A percentile compares a stretch with the other conserved stretches of the same genome.
Conservation (phyloP, 2,888 invertebrate species). For the Eudasyphora cyanicolor region DNA sequence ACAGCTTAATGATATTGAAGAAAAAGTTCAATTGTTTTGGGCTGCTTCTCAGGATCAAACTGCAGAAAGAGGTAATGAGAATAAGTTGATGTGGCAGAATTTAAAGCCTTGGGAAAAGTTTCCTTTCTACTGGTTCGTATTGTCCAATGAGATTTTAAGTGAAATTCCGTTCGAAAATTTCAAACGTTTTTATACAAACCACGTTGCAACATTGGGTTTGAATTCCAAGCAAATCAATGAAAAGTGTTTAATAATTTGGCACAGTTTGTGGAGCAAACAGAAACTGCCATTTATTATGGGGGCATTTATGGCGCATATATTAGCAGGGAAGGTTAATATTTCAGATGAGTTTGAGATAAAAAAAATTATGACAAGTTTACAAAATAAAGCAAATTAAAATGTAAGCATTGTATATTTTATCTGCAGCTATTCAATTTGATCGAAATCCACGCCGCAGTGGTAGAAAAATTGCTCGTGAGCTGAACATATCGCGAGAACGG, state of each 20-base stretch:
- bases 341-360: slow-evolving; percentile 69
- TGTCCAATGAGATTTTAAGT: slow-evolving; percentile 65
- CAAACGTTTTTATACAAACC: slow-evolving; percentile 48
- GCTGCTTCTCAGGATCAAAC: slow-evolving; percentile 18
- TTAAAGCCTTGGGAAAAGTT: slow-evolving; percentile 66
- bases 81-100: slow-evolving; percentile 59
- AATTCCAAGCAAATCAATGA: slow-evolving; percentile 7
- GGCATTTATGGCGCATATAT: slow-evolving; percentile 69
- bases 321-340: slow-evolving; percentile 68
- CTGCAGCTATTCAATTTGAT: not conserved
- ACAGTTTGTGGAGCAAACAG: slow-evolving; percentile 52
- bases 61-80: not conserved
- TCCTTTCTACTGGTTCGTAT: slow-evolving; percentile 70
- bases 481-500: too few species aligned
- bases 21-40: slow-evolving; percentile 59
- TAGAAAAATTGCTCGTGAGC: not conserved
- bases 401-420: not conserved
- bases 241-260: slow-evolving; percentile 60
- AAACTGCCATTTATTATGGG: slow-evolving; percentile 70
- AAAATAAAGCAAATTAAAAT: slow-evolving; percentile 36
- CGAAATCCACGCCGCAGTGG: not conserved
- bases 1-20: slow-evolving; percentile 57
- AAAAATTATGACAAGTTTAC: slow-evolving; percentile 58
- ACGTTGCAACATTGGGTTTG: not conserved
- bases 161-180: slow-evolving; percentile 70